Evolutionary conservation across 2,888 invertebrate species (phyloP), one percentile per base, ranked within the genome.

Genomic region (Tetragonula carbonaria): DNA sequence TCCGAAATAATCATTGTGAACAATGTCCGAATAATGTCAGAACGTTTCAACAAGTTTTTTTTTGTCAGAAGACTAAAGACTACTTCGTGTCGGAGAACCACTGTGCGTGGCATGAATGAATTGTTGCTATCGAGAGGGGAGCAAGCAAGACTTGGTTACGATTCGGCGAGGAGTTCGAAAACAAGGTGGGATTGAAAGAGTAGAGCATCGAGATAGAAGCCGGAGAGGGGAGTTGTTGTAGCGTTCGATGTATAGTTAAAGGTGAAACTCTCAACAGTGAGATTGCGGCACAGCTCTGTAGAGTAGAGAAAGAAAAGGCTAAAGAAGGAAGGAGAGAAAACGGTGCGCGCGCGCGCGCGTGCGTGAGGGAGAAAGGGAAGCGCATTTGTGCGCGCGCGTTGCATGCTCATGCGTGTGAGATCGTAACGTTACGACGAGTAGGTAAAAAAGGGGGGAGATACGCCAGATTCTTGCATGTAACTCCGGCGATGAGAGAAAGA

Each of bases 51-150:
- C 16, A 50, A 50, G 18, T 50, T 45, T 2, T 28, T 4, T 23
- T 28, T 2, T 28, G 28, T 28, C 28, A 28, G 28, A 28, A 23
- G 23, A 23, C 23, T 23, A 23, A 23, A 23, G 23, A 28, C 28
- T 28, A 28, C 28, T 28, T 28, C 28, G 28, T 28, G 28, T 28
- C 28, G 51, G 55, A 82, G 75, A 82, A 82, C 80, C 80, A 72
- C 82, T 80, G 72, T 16, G 6, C 4, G 18, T 33, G 23, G 53
- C 72, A 80, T 82, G 75, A 80, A 75, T 72, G 80, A 75, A 82
- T 55, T 75, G 62, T 82, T 33, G 62, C n/a, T 14, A 16, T 38
- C 6, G 16, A 38, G 66, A 50, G 59, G 50, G 59, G 38, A 51
- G 18, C 21, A 18, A 53, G 74, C 21, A 18, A 53, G 74, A 65